Percentiles rank a stretch among this genome's conserved stretches.
Evolutionary conservation across 30 jellyfish, hydroid and myxozoan species (phyloP).

Genomic region (Pseudorhiza aurosa): DNA sequence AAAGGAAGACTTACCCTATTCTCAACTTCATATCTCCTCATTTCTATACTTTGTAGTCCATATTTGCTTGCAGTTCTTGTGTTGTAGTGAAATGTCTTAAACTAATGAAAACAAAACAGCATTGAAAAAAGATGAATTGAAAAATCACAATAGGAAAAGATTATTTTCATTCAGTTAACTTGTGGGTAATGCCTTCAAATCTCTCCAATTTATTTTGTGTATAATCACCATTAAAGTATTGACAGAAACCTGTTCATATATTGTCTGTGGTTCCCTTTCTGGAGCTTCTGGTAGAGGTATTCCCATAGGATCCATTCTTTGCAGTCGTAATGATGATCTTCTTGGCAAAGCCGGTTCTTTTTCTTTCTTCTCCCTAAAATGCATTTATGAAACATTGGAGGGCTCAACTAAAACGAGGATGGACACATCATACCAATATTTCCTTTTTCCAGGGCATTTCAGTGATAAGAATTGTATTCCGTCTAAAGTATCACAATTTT

Average conservation of each 20-base stretch:
- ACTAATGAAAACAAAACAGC: conserved; percentile 10
- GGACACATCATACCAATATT: no score
- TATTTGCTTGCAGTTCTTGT: conserved; percentile 13
- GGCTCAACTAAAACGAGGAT: no score
- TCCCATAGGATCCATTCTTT: conserved; percentile 61
- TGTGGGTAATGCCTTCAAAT: no score
- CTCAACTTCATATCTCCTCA: neutral
- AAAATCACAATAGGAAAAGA: neutral
- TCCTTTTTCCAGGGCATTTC: no score
- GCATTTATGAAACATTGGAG: no score
- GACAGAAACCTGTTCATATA: conserved; percentile 54
- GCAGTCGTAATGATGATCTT: conserved; percentile 33
- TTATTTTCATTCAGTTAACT: no score
- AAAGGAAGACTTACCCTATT: conserved; percentile 21
- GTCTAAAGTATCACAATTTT: no score
- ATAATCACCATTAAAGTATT: no score
- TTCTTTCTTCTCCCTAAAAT: conserved; percentile 17
- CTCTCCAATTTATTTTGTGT: no score
- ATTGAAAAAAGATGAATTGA: neutral
- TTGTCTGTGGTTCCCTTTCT: conserved; percentile 18
- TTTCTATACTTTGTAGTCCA: conserved; percentile 30
- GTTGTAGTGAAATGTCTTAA: conserved; percentile 34
- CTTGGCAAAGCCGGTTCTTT: conserved; percentile 43
- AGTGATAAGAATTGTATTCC: no score
- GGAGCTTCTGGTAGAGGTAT: conserved; percentile 51